A percentile compares a stretch with the other conserved stretches of the same genome.
phyloP scores from a whole-genome alignment of 2,113 vertebrate species.

The Hyperopisus bebe region DNA sequence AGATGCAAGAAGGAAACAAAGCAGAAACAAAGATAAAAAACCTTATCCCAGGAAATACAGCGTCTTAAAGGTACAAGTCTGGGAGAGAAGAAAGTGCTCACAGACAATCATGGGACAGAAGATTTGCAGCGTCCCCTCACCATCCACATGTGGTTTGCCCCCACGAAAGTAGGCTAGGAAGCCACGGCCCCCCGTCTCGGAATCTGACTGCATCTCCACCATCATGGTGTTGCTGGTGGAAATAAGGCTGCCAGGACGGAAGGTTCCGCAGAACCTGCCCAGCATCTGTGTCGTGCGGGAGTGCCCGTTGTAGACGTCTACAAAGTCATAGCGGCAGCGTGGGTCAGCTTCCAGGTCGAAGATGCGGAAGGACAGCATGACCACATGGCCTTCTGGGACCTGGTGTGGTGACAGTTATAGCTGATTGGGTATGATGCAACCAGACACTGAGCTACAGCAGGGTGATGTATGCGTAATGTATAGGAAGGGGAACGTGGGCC shows the following conservation, averaged over 20 bases:
- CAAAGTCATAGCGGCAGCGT: conserved; percentile 75
- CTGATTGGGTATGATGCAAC: neutral
- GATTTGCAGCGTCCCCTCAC: conserved; percentile 39
- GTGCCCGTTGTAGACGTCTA: conserved; percentile 77
- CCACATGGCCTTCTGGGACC: conserved; percentile 78
- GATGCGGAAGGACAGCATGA: conserved; percentile 79
- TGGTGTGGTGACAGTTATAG: conserved; percentile 34
- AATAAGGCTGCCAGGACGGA: conserved; percentile 75
- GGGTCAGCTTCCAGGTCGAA: conserved; percentile 82
- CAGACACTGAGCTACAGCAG: neutral
- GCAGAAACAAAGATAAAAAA: neutral
- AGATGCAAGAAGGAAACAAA: conserved; percentile 29
- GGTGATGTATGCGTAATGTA: neutral
- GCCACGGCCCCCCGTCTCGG: conserved; percentile 65
- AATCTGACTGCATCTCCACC: conserved; percentile 74
- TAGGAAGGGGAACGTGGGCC: neutral
- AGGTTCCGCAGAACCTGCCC: conserved; percentile 82
- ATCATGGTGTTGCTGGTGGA: conserved; percentile 78
- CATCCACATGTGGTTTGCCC: conserved; percentile 69
- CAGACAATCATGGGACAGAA: neutral
- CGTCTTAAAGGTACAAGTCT: neutral
- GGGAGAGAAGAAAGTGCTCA: neutral
- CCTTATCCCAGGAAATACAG: neutral
- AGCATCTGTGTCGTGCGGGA: conserved; percentile 64
- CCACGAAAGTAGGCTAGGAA: conserved; percentile 75